Evolutionary conservation across 2,888 invertebrate genomes (phyloP), one percentile per base, ranked within the genome.

Genomic region (Abrostola tripartita): DNA sequence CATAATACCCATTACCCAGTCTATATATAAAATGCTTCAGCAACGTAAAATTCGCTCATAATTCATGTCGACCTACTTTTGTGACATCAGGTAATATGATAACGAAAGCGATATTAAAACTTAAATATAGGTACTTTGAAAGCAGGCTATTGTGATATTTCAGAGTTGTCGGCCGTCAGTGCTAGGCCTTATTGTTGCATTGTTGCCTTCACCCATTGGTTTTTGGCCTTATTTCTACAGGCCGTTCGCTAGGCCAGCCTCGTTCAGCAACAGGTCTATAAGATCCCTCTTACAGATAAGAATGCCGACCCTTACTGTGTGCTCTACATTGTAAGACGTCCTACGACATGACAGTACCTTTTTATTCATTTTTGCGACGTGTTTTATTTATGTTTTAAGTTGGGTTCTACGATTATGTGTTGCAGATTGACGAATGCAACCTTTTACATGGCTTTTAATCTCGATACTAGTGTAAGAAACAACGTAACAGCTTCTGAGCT

Each of bases 191-290:
- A 54, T 42, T 42, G 41, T 35, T n/a, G 5, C 37, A 24, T 56
- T 56, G 9, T 51, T 51, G 41, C 41, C 10, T 51, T 7, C 7
- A 52, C 36, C 6, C 54, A 41, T 41, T 8, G 44, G 50, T 36
- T 50, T 57, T 11, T 50, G 10, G 51, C 50, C 50, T 58, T 70
- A 70, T 76, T 78, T 76, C 66, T 63, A 65, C 61, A 61, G 69
- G 57, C 67, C 71, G 68, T 73, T 79, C 61, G 42, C 65, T 68
- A 55, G 49, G 44, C 47, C 50, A 49, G 50, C 58, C 61, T 67
- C 64, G 59, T 73, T 71, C 58, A 71, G 81, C 81, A 79, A 81
- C 81, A 81, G 75, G 81, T 81, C 68, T 60, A 71, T 61, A 64
- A 75, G 81, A 79, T 81, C 51, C 58, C 57, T 64, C 65, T 51